Conservation (phyloP, 2,797 vertebrate species). For the Anolis apletophallus region DNA sequence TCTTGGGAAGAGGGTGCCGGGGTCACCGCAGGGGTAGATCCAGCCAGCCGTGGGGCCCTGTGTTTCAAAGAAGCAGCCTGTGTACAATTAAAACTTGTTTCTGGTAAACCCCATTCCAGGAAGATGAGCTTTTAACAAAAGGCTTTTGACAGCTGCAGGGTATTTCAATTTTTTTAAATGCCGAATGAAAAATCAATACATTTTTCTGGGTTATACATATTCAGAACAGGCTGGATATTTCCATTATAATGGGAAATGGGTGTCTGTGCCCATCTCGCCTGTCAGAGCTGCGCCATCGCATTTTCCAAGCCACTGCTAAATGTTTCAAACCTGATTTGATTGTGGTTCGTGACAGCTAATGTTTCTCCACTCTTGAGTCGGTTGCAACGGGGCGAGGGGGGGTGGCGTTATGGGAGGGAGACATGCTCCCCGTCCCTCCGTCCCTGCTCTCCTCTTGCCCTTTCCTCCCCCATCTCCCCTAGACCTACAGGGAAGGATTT, state of each 20-base stretch:
- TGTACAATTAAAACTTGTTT: slow-evolving; percentile 96
- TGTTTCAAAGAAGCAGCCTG: slow-evolving; percentile 76
- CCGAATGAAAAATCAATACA: slow-evolving; percentile 99
- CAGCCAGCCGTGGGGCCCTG: slow-evolving; percentile 56
- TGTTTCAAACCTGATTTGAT: slow-evolving; percentile 98
- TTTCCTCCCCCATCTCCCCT: background rate
- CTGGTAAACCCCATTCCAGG: slow-evolving; percentile 88
- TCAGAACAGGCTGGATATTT: slow-evolving; percentile 91
- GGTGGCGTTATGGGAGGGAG: slow-evolving; percentile 47
- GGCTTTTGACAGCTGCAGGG: slow-evolving; percentile 99
- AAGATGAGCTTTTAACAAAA: slow-evolving; percentile 98
- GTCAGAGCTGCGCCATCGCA: slow-evolving; percentile 92
- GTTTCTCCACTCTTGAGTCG: slow-evolving; percentile 81
- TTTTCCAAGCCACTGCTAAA: slow-evolving; percentile 99
- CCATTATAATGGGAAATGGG: slow-evolving; percentile 88
- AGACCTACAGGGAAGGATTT: slow-evolving; percentile 59
- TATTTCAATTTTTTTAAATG: slow-evolving; percentile 90
- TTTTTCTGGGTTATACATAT: slow-evolving; percentile 98
- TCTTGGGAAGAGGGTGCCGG: background rate
- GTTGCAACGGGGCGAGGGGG: slow-evolving; percentile 67
- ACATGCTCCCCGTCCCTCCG: slow-evolving; percentile 65
- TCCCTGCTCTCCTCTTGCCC: slow-evolving; percentile 50
- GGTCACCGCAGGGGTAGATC: background rate
- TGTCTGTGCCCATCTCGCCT: slow-evolving; percentile 86
- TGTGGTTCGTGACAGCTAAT: slow-evolving; percentile 93